phyloP scores from a whole-genome alignment of 1,140 invertebrate genomes.

The Drosophila seguyi region DNA sequence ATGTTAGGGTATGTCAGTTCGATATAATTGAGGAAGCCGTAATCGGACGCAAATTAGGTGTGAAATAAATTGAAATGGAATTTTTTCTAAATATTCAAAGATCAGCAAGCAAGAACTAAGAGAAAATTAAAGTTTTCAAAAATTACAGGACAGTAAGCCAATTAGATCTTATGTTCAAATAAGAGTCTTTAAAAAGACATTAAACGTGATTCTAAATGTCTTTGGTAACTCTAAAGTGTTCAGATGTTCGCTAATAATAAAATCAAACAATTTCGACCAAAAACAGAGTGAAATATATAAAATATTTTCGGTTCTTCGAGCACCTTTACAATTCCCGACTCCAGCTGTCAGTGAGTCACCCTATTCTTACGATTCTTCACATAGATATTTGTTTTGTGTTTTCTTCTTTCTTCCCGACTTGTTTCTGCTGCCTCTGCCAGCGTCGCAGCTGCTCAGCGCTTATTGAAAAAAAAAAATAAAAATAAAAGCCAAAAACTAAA shows the following conservation, averaged over 20 bases:
- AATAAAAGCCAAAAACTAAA: slow-evolving; percentile 37
- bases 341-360: slow-evolving; percentile 36
- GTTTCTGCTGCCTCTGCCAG: slow-evolving; percentile 25
- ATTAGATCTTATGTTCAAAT: not conserved
- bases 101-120: not conserved
- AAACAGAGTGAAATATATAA: too few species aligned
- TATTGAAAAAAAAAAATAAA: slow-evolving; percentile 52
- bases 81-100: not conserved
- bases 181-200: too few species aligned
- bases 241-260: too few species aligned
- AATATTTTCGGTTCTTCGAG: not conserved
- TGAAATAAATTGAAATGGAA: slow-evolving; percentile 4
- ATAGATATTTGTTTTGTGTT: slow-evolving; percentile 46
- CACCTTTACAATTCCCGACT: not conserved
- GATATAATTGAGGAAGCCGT: slow-evolving; percentile 13
- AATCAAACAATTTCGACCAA: too few species aligned
- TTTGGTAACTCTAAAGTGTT: not conserved
- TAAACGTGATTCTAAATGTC: not conserved
- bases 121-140: not conserved
- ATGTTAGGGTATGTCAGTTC: slow-evolving; percentile 33
- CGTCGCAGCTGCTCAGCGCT: slow-evolving; percentile 39
- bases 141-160: not conserved
- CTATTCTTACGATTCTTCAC: slow-evolving; percentile 30
- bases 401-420: slow-evolving; percentile 51
- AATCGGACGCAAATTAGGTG: slow-evolving; percentile 2